Conservation (phyloP, 2,113 vertebrate species). For the Ictalurus punctatus region DNA sequence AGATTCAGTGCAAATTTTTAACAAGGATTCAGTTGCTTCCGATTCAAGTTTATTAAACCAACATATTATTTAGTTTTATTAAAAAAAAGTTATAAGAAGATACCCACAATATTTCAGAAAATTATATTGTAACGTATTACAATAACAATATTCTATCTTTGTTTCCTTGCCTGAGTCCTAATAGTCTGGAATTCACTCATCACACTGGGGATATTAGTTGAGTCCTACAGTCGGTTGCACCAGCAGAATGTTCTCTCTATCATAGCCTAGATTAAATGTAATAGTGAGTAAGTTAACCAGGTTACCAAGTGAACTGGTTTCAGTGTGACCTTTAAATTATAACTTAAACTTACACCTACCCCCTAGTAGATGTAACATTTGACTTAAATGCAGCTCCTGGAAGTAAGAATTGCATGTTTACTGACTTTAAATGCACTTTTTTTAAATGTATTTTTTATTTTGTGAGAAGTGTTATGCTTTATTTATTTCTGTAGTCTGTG, state of each 20-base stretch:
- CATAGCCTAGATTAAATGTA: neutral
- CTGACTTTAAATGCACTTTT: neutral
- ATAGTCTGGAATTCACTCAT: neutral
- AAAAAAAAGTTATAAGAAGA: neutral
- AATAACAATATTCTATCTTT: too few species aligned
- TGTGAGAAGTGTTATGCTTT: neutral
- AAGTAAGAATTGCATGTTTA: neutral
- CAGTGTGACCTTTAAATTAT: neutral
- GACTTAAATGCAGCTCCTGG: neutral
- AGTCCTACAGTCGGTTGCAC: neutral
- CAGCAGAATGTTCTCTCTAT: neutral
- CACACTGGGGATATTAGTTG: neutral
- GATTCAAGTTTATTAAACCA: neutral
- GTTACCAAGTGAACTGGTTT: neutral
- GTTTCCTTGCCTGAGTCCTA: neutral
- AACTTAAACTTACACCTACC: neutral
- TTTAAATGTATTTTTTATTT: neutral
- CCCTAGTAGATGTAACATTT: neutral
- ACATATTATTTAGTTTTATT: neutral
- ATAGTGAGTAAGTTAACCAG: neutral
- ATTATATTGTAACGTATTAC: neutral
- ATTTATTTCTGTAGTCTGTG: neutral
- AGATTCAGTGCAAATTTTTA: neutral
- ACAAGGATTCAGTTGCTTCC: neutral
- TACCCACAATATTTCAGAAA: neutral